Base-by-base conservation (phyloP, 1,140 invertebrate genomes). In the Hycleus phaleratus region DNA sequence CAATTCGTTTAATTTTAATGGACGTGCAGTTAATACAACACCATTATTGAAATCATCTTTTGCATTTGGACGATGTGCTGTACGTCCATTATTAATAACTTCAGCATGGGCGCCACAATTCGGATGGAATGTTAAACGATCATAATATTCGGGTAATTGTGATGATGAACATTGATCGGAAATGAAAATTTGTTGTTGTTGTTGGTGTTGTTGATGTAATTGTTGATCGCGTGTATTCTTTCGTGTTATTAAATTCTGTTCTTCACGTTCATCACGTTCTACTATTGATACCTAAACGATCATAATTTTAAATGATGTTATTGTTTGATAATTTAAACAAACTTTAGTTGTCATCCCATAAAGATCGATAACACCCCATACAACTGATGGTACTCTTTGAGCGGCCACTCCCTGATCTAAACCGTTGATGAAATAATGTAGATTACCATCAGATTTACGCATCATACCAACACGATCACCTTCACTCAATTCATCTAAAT, bases 281-380 rank as follows among this genome's bases (percentile, higher is more conserved):
- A 91, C 86, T 48, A 91, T 89, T 2, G 87, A 89, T 9, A 92
- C 88, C 77, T 79, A 50, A 38, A 65, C 58, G 46, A 59, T 55
- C 51, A 58, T 52, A 58, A 51, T 44, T 4, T 12, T 26, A 3
- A 46, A 46, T 32, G 4, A 46, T 46, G 18, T 3, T 12, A 12
- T 0, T 10, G 1, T 12, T 4, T 12, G 3, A 32, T 10, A 45
- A 10, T 49, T 3, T 54, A n/a, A 39, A 54, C 54, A 60, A 71
- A 85, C 85, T 79, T 95, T 96, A 1, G 95, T 93, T 24, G 93
- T 95, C 91, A 95, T 96, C 24, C 95, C 95, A 73, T 97, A 97
- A 39, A 97, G 77, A 77, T 97, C 94, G 25, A 97, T 87, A 26
- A 96, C 93, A 26, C 92, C 93, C 88, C 91, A 97, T 1, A 96